Conservation (phyloP, 2,113 vertebrate species). For the Rhizomys pruinosus region DNA sequence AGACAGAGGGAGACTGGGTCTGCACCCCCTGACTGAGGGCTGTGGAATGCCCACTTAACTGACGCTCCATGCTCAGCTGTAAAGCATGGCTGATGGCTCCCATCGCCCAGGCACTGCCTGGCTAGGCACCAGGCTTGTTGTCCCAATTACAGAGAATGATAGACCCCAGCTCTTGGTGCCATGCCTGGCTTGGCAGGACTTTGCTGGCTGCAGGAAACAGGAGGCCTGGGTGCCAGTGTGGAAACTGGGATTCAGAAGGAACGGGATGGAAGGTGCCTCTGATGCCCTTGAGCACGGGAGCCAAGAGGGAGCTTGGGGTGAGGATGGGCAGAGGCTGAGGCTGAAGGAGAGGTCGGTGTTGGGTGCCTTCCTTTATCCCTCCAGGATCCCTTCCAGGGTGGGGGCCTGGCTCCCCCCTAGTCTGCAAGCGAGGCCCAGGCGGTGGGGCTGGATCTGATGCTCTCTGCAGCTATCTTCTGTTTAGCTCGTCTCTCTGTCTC, state of each 20-base stretch:
- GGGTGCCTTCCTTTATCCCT: too few species aligned
- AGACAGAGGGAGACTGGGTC: neutral
- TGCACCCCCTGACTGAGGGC: neutral
- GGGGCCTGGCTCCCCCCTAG: constrained; percentile 53
- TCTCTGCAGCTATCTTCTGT: constrained; percentile 85
- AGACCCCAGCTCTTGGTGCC: neutral
- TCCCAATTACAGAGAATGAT: neutral
- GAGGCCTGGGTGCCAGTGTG: neutral
- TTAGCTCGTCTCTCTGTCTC: constrained; percentile 88
- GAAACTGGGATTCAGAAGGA: neutral
- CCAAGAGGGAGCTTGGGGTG: neutral
- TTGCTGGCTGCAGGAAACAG: neutral
- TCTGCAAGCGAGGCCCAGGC: constrained; percentile 42
- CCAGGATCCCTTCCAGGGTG: neutral
- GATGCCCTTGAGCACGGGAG: neutral
- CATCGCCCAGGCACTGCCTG: neutral
- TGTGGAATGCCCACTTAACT: neutral
- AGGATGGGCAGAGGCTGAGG: neutral
- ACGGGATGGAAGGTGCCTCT: accelerated
- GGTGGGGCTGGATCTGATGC: constrained; percentile 46
- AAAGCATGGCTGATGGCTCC: neutral
- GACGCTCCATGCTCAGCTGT: neutral
- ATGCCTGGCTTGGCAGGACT: neutral
- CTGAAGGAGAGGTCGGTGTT: neutral
- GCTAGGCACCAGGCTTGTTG: too few species aligned